Conservation (phyloP, 2,888 invertebrate species). For the Bhutanitis thaidina region DNA sequence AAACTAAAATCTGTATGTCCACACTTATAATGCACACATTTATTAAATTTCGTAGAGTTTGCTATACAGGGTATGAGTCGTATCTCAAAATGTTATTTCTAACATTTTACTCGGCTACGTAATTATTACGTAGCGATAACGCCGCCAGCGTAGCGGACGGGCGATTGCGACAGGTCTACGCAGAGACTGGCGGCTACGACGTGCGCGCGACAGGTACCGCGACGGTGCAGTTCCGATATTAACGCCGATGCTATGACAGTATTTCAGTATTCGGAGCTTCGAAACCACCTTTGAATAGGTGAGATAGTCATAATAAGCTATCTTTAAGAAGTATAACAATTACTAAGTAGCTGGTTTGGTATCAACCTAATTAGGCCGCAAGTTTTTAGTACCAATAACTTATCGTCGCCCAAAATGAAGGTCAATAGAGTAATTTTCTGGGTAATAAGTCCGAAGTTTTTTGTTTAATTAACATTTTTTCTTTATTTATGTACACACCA, state of each 20-base stretch:
- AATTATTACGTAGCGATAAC: constrained; percentile 16
- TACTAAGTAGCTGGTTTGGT: too few species aligned
- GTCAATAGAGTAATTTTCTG: too few species aligned
- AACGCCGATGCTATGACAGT: not conserved
- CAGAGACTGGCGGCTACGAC: constrained; percentile 21
- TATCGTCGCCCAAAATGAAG: too few species aligned
- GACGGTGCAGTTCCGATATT: not conserved
- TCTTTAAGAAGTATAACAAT: too few species aligned
- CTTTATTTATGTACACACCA: too few species aligned
- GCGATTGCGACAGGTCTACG: constrained; percentile 20
- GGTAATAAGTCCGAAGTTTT: too few species aligned
- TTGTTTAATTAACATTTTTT: too few species aligned
- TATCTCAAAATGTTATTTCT: not conserved
- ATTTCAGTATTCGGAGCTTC: too few species aligned
- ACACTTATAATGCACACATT: not conserved
- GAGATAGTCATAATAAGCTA: too few species aligned
- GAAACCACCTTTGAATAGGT: too few species aligned
- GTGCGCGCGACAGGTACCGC: constrained; percentile 19
- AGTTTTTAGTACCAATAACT: too few species aligned
- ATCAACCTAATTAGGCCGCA: too few species aligned
- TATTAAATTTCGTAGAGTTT: not conserved
- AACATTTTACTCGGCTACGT: constrained; percentile 18
- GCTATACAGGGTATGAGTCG: not conserved
- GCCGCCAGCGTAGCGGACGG: constrained; percentile 22
- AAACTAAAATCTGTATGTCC: not conserved